These are phyloP conservation scores for Zosterops hypoxanthus DNA, from an alignment of 2,113 vertebrate species.

Conservation along the genomic window DNA sequence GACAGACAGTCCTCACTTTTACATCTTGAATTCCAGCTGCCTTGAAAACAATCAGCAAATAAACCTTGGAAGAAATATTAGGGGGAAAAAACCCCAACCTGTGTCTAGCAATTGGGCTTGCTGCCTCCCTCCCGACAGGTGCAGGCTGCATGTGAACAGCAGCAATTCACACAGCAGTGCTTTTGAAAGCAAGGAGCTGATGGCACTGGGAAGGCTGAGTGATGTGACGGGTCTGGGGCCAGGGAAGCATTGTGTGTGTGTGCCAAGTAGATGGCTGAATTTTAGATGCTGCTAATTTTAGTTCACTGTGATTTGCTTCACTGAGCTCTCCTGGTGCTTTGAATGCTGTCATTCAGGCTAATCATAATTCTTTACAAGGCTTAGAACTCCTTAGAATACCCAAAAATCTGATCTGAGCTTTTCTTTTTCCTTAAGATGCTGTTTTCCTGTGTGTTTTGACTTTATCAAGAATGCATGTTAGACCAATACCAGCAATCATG, in stretches of 20 bases:
- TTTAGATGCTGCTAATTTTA: conserved; percentile 49
- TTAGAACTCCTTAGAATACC: neutral
- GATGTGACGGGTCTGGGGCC: conserved; percentile 6
- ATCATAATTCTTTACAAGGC: conserved; percentile 1
- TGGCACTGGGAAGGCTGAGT: neutral
- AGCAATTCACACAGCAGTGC: neutral
- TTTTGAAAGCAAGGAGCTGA: conserved; percentile 16
- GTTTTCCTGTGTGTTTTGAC: neutral
- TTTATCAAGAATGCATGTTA: neutral
- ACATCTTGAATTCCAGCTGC: neutral
- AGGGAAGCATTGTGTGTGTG: neutral
- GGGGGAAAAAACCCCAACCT: accelerated
- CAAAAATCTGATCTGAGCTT: neutral
- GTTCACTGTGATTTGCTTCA: conserved; percentile 15
- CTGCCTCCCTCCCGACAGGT: conserved; percentile 36
- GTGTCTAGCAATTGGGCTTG: neutral
- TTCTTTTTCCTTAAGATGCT: neutral
- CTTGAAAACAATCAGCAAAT: neutral
- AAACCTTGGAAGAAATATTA: neutral
- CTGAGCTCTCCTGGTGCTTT: neutral
- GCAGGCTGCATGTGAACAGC: neutral
- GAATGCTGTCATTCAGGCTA: neutral
- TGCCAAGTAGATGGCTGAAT: neutral
- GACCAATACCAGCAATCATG: neutral
- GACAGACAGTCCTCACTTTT: neutral